A percentile compares a stretch with the other conserved stretches of the same genome.
Evolutionary conservation across 1,140 invertebrate genomes (phyloP).

Genomic region (Nephotettix cincticeps): DNA sequence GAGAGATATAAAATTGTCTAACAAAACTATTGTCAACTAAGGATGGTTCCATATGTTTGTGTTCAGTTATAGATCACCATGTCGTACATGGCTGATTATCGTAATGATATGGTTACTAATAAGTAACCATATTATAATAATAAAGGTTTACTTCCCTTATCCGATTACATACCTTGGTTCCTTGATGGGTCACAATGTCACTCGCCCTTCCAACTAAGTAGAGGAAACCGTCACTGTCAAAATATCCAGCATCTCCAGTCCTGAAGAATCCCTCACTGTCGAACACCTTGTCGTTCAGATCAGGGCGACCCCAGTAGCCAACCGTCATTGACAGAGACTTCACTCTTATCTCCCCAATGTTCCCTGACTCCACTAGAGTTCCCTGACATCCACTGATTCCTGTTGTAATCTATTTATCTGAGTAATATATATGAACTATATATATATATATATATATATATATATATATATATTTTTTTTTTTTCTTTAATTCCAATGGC

Average conservation of each 20-base stretch:
- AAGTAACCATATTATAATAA: no score
- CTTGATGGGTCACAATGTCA: not conserved
- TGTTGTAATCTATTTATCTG: no score
- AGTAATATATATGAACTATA: no score
- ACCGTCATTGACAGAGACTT: not conserved
- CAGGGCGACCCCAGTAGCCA: not conserved
- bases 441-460: no score
- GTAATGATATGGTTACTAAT: no score
- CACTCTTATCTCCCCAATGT: not conserved
- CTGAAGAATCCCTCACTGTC: not conserved
- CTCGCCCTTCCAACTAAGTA: not conserved
- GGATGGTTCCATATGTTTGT: not conserved
- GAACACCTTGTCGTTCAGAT: not conserved
- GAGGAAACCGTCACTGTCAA: not conserved
- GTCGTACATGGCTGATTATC: no score
- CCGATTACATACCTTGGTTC: not conserved
- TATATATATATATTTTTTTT: no score
- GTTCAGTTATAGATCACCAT: not conserved
- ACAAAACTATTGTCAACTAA: no score
- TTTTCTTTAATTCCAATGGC: no score
- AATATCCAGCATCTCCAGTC: conserved; percentile 11
- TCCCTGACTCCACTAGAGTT: not conserved
- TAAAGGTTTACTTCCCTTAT: no score
- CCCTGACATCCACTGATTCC: not conserved
- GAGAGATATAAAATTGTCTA: no score